Conservation (phyloP, 2,888 invertebrate genomes). For the Tenthredo livida region DNA sequence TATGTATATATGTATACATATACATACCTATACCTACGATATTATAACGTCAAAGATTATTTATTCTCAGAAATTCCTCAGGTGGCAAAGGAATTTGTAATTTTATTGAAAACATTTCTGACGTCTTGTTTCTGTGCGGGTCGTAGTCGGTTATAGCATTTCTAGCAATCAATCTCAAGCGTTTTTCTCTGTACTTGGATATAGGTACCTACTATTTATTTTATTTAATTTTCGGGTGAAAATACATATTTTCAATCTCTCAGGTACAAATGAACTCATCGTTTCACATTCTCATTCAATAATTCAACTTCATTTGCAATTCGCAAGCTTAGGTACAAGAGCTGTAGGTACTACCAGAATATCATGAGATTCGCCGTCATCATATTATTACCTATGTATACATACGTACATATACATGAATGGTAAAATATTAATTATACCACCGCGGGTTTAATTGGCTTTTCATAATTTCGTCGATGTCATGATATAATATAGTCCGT, state of each 20-base stretch:
- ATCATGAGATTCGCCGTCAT: neutral
- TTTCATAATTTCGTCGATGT: neutral
- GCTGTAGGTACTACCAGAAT: neutral
- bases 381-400: neutral
- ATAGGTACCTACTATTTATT: neutral
- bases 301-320: conserved; percentile 12
- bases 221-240: neutral
- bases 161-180: conserved; percentile 14
- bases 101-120: conserved; percentile 24
- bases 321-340: neutral
- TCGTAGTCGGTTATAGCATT: conserved; percentile 8
- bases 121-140: neutral
- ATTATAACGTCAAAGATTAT: neutral
- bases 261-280: neutral
- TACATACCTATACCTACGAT: neutral
- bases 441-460: neutral
- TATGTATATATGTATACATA: neutral
- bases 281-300: neutral
- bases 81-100: neutral
- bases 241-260: neutral
- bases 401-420: neutral
- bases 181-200: neutral
- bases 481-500: neutral
- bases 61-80: neutral
- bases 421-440: neutral